These are phyloP conservation scores for Sipha flava DNA, from an alignment of 1,140 invertebrate species.

Conservation along the genomic window DNA sequence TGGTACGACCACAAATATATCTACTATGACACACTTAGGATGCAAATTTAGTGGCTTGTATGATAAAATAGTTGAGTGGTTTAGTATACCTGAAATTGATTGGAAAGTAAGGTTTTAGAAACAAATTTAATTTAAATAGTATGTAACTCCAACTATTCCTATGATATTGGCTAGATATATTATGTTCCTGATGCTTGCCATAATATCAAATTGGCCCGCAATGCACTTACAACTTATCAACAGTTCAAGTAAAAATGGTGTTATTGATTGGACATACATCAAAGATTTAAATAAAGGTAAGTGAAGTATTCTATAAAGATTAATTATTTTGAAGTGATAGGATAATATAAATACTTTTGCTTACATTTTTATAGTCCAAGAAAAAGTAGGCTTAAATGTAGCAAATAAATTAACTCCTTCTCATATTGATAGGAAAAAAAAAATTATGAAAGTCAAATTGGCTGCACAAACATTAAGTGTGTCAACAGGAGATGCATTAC, in stretches of 20 bases:
- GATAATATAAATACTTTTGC: background rate
- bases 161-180: background rate
- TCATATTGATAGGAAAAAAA: background rate
- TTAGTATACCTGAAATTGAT: background rate
- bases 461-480: background rate
- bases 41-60: background rate
- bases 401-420: background rate
- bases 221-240: background rate
- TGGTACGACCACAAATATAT: background rate
- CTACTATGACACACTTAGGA: background rate
- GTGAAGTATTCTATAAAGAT: background rate
- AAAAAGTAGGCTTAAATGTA: background rate
- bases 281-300: background rate
- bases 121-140: background rate
- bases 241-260: background rate
- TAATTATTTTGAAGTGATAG: background rate
- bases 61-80: background rate
- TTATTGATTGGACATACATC: background rate
- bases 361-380: background rate
- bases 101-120: background rate
- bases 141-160: background rate
- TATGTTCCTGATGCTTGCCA: background rate
- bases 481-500: background rate
- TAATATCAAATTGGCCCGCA: background rate
- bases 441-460: background rate